A percentile compares a stretch with the other conserved stretches of the same genome.
Evolutionary conservation across 2,797 vertebrate species (phyloP).

Genomic region (Sylvilagus floridanus): DNA sequence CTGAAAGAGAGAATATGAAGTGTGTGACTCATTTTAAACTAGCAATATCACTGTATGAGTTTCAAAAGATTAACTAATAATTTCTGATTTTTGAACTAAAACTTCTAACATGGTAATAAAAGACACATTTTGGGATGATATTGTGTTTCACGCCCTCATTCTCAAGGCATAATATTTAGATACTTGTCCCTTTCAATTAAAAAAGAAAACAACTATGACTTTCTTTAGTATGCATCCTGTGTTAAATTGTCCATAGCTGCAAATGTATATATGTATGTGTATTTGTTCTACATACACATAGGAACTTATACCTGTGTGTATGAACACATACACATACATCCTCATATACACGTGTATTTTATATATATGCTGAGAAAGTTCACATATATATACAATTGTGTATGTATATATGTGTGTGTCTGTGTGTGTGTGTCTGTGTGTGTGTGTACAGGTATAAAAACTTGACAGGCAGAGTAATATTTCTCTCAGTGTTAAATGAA

Average conservation of each 20-base stretch:
- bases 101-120: conserved; percentile 80
- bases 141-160: conserved; percentile 85
- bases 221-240: conserved; percentile 85
- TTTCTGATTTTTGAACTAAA: conserved; percentile 83
- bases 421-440: conserved; percentile 50
- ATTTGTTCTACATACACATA: conserved; percentile 79
- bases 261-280: conserved; percentile 84
- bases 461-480: conserved; percentile 89
- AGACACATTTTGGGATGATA: conserved; percentile 80
- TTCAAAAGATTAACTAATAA: conserved; percentile 79
- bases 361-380: conserved; percentile 86
- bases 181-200: conserved; percentile 84
- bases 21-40: conserved; percentile 70
- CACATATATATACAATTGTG: conserved; percentile 87
- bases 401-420: conserved; percentile 85
- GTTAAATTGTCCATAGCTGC: conserved; percentile 87
- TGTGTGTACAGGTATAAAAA: conserved; percentile 90
- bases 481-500: conserved; percentile 86
- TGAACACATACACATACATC: conserved; percentile 84
- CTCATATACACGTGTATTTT: conserved; percentile 87
- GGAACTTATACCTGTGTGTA: conserved; percentile 66
- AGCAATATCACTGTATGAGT: conserved; percentile 73
- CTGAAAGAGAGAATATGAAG: conserved; percentile 66
- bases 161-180: conserved; percentile 87
- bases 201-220: conserved; percentile 80